Evolutionary conservation across 2,113 vertebrate species (phyloP).

Genomic region (Cygnus buccinator): DNA sequence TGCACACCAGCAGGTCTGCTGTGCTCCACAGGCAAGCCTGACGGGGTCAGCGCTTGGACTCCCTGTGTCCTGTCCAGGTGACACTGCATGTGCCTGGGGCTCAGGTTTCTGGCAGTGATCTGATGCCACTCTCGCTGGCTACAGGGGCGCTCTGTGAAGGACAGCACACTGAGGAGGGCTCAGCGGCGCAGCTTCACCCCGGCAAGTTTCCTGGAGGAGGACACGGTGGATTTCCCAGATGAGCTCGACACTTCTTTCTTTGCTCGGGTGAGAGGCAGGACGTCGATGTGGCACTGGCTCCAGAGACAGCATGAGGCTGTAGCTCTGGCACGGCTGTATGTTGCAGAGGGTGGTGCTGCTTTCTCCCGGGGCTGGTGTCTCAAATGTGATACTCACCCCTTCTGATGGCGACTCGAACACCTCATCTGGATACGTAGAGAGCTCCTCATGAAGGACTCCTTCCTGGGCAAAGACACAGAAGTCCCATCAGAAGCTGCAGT

Average conservation of each 20-base stretch:
- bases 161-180: conserved; percentile 81
- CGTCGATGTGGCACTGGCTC: rapidly evolving
- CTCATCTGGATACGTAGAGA: too few relatives aligned
- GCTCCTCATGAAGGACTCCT: too few relatives aligned
- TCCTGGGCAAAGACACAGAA: too few relatives aligned
- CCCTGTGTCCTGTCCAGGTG: neutral
- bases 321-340: neutral
- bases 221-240: conserved; percentile 91
- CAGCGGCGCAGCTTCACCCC: conserved; percentile 95
- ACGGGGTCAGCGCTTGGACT: neutral
- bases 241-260: conserved; percentile 98
- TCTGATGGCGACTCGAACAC: too few relatives aligned
- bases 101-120: neutral
- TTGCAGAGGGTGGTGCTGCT: neutral
- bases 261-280: conserved; percentile 83
- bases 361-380: neutral
- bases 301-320: neutral
- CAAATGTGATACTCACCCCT: neutral
- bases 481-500: conserved; percentile 89
- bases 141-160: conserved; percentile 90
- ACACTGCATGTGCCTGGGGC: neutral
- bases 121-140: neutral
- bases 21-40: neutral
- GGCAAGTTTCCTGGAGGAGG: conserved; percentile 95
- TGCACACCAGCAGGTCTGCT: neutral